Evolutionary conservation across 2,113 vertebrate genomes (phyloP), one percentile per base, ranked within the genome.

Genomic region (Malurus melanocephalus): DNA sequence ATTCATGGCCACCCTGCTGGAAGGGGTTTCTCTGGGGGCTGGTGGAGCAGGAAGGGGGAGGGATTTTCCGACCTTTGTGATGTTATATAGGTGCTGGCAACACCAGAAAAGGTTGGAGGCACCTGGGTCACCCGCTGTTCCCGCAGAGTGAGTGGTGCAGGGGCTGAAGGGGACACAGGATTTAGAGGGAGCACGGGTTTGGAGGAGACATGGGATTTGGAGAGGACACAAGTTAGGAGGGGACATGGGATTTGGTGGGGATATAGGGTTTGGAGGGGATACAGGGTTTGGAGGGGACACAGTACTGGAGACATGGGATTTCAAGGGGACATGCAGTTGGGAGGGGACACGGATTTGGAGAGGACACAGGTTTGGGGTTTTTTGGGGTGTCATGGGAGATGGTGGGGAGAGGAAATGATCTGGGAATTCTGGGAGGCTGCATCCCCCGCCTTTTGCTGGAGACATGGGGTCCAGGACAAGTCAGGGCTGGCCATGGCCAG

Each of bases 351-450:
- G 7, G 13, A 16, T 22, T 33, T 53, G 53, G 19, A 61, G n/a
- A 61, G 48, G 12, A 40, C 22, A 13, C 0, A 2, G 43, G 3
- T 7, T 9, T 33, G 35, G 26, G n/a, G 35, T 4, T 19, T 38
- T 61, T 48, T 26, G 12, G 81, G n/a, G 19, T 35, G 30, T 55
- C 26, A 22, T 2, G 3, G 28, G 43, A 24, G 45, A 3, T 33
- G 30, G 11, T 3, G 24, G 23, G 30, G 43, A 16, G 11, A 30
- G 42, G 65, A 52, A 33, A 64, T 49, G 1, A 55, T 49, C 16
- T 56, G 32, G 57, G 43, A 71, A 49, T 62, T 71, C 27, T 64
- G 49, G 17, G 51, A 56, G 11, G 33, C 10, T 55, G 16, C 13
- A 28, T 40, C 22, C 9, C 18, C 18, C n/a, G 15, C 26, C 15